Conservation (phyloP, 1,140 invertebrate genomes). For the Cardiocondyla obscurior region DNA sequence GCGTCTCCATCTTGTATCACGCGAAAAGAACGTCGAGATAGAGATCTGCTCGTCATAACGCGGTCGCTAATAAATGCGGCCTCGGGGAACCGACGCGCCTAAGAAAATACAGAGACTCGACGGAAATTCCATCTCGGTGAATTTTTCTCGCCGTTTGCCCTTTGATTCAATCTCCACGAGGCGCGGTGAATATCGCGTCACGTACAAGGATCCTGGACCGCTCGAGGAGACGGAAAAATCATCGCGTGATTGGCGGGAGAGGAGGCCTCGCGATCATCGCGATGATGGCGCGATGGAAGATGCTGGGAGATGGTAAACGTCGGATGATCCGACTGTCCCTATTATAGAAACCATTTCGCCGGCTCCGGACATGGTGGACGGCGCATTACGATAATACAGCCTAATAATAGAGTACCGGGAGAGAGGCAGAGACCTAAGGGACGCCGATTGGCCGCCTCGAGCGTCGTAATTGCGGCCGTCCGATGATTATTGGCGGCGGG, state of each 20-base stretch:
- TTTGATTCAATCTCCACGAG: constrained; percentile 35
- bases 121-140: constrained; percentile 15
- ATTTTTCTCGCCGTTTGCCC: not conserved
- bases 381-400: constrained; percentile 78
- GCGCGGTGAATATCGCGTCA: not conserved
- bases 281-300: constrained; percentile 50
- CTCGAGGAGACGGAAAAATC: not conserved
- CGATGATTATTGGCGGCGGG: constrained; percentile 79
- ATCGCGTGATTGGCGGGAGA: constrained; percentile 1
- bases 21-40: constrained; percentile 38
- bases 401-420: constrained; percentile 80
- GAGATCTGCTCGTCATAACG: constrained; percentile 28
- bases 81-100: not conserved
- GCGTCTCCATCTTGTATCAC: constrained; percentile 6
- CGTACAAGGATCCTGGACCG: not conserved
- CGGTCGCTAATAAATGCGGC: not conserved
- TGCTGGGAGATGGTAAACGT: constrained; percentile 68
- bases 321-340: constrained; percentile 66
- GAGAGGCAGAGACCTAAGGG: constrained; percentile 38
- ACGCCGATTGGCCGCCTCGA: constrained; percentile 75
- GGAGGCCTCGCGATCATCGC: constrained; percentile 56
- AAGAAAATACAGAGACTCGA: not conserved
- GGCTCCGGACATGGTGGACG: constrained; percentile 73
- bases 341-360: constrained; percentile 72
- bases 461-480: constrained; percentile 76